Evolutionary conservation across 1,140 invertebrate species (phyloP).

Genomic region (Zaprionus africanus): DNA sequence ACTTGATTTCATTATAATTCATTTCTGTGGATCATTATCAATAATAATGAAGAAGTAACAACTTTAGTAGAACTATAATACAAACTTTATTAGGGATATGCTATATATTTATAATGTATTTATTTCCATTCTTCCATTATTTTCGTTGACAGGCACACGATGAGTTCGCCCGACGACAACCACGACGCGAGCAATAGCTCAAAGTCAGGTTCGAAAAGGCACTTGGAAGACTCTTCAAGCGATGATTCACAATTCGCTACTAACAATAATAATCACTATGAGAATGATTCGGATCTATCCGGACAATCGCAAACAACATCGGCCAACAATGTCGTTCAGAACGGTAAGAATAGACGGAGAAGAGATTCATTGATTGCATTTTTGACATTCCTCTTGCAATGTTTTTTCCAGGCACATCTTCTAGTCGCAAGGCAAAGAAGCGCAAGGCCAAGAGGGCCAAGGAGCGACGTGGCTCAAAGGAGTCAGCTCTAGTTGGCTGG

Average conservation of each 20-base stretch:
- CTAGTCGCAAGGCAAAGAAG: slow-evolving; percentile 19
- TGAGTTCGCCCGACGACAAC: slow-evolving; percentile 44
- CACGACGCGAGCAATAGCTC: slow-evolving; percentile 10
- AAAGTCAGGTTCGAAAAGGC: not conserved
- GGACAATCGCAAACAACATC: not conserved
- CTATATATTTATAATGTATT: not conserved
- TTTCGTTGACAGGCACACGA: slow-evolving; percentile 11
- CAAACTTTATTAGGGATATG: not conserved
- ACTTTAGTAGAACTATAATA: not conserved
- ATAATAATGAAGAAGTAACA: too few species aligned
- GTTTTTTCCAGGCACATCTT: not conserved
- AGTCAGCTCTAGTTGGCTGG: slow-evolving; percentile 46
- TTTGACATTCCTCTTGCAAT: not conserved
- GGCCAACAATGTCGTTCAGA: not conserved
- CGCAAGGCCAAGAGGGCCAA: slow-evolving; percentile 31
- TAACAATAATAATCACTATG: not conserved
- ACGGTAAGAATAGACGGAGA: not conserved
- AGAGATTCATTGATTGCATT: not conserved
- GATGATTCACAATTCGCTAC: not conserved
- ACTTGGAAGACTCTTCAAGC: not conserved
- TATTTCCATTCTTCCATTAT: not conserved
- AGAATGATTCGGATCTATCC: not conserved
- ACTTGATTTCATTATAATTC: too few species aligned
- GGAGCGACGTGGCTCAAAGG: slow-evolving; percentile 19
- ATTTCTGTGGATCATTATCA: too few species aligned